Evolutionary conservation across 1,140 invertebrate genomes (phyloP), one percentile per base, ranked within the genome.

Genomic region (Catajapyx aquilonaris): DNA sequence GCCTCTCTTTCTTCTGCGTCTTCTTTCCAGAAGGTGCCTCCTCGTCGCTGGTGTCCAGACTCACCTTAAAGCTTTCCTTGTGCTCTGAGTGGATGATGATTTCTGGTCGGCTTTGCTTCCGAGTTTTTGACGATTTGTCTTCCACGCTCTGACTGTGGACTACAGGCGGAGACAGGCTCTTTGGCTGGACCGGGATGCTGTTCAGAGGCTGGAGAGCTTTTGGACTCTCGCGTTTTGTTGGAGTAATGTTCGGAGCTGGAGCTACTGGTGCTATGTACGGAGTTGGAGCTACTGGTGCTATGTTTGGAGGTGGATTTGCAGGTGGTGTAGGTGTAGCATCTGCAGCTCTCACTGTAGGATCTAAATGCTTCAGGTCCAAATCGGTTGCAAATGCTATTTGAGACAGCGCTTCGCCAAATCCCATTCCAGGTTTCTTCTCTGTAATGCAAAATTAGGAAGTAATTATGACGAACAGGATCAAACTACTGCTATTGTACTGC

Each of bases 371-470:
- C 21, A 33, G 21, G 13, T 35, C 30, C 13, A 40, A 25, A 21
- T 43, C 41, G 18, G 16, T 35, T 7, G 20, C 41, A 28, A 39
- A 40, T 10, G 38, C 11, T 28, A 45, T 18, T 33, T 43, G 41
- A 18, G 39, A 31, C 18, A 45, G 16, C 10, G 44, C 44, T 16
- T 16, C 28, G 22, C 40, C 37, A 1, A 45, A 32, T 7, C 37
- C 37, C 21, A 17, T 7, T 2, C 35, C 34, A 17, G 13, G 7
- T 28, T 9, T 28, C 13, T 7, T 7, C 7, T 7, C 23, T 28
- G 23, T 28, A 9, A 28, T 9, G 7, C 7, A 28, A 28, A 28
- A 28, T 28, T 28, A 28, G 13, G 23, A 28, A 28, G n/a, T n/a
- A n/a, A n/a, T n/a, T n/a, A n/a, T n/a, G n/a, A n/a, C n/a, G n/a